Evolutionary conservation across 2,888 invertebrate genomes (phyloP), one percentile per base, ranked within the genome.

Genomic region (Sarcophaga variegata): DNA sequence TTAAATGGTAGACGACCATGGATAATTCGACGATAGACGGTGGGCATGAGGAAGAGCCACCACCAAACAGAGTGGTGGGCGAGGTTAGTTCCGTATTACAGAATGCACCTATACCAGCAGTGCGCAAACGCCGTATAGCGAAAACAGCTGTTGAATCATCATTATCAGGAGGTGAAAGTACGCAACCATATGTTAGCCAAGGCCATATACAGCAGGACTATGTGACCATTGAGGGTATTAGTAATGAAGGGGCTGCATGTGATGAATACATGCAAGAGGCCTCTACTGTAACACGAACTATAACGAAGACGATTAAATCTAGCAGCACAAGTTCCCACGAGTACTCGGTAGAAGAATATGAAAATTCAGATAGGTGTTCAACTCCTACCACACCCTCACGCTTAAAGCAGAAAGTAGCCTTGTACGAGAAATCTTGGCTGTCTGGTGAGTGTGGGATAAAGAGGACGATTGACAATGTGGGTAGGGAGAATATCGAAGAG

Each of bases 391-490:
- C 91, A n/a, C 88, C 90, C 91, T 93, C 94, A 83, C 94, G 96
- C 89, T 95, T 97, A 86, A 95, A 95, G 88, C 96, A 97, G 91
- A 95, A 96, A 90, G 97, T 97, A 89, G 95, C 95, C 89, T 96
- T 97, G 92, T 97, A 96, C 93, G 97, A 97, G 93, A 96, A 96
- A 94, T 95, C 97, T 88, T 97, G 96, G 96, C 94, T 95, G 86
- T 95, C 96, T 37, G 89, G 91, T 66, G 85, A 90, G 66, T 70
- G 86, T 2, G 81, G 87, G 27, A 64, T 90, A 79, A 92, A 91
- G 82, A 89, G 90, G 59, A 85, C 91, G 37, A 92, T 94, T 88
- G 92, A 92, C 2, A 89, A 90, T 62, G 89, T 91, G 85, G 89
- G 89, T 4, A 85, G 88, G 90, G 88, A 93, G 91, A 70, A 63